Base-by-base conservation (phyloP, 2,888 invertebrate species). In the Eudasyphora cyanicolor region DNA sequence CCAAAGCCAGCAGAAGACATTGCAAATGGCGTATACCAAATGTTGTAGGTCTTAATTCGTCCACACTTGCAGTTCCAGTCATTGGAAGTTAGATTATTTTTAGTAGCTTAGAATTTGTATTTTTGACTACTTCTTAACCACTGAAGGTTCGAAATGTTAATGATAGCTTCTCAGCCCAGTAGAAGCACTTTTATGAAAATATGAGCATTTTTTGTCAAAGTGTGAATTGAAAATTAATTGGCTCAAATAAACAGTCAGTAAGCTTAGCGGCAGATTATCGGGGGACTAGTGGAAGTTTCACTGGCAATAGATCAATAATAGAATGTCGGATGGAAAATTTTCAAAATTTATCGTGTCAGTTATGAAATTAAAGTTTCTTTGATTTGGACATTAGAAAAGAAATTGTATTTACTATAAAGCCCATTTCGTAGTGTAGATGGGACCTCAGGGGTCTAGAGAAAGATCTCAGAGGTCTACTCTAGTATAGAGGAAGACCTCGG, bases 21-120 rank as follows among this genome's bases (percentile, higher is more conserved):
- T 96, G 95, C 8, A 93, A 88, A 88, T 96, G 95, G 6, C 96
- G 93, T 24, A 94, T 91, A 10, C 95, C 95, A 70, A 91, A 76
- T 4, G 54, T 78, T 76, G 32, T 17, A 24, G 1, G 71, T 7
- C 57, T 73, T 45, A 8, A 76, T n/a, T 69, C 67, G 51, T 82
- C 76, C 17, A 35, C 14, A 73, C 75, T 73, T 0, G 45, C 12
- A 1, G 45, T 0, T 14, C 1, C 32, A 5, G 42, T 38, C 70
- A 45, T 45, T 38, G 38, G 32, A 8, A 32, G 32, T n/a, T n/a
- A 32, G 8, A 32, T 38, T 38, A 12, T 38, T 14, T 38, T 38
- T 38, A 2, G 14, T 51, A 10, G 35, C 35, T 7, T 35, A 35
- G 10, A 10, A 35, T 35, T 7, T 35, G 6, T 5, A 35, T 14